Percentiles rank a stretch among this genome's conserved stretches.
Evolutionary conservation across 2,888 invertebrate genomes (phyloP).

Genomic region (Automeris io): DNA sequence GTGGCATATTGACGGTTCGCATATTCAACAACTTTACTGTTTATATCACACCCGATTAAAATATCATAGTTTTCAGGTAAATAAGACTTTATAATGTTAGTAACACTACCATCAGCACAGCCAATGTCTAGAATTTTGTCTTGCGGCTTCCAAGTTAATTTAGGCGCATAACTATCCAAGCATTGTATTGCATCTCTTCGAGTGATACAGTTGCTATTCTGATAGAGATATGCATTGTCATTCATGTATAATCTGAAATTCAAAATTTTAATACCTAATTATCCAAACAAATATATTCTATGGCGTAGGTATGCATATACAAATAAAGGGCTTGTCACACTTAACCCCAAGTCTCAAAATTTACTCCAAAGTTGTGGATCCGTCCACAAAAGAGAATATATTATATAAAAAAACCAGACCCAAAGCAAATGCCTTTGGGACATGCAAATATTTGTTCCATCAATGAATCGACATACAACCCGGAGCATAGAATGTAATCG

Average conservation of each 20-base stretch:
- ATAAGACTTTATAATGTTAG: constrained; percentile 77
- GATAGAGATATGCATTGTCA: constrained; percentile 6
- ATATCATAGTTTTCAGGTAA: constrained; percentile 70
- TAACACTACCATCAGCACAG: constrained; percentile 83
- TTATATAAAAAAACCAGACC: too few species aligned
- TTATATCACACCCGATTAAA: constrained; percentile 81
- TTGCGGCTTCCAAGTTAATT: constrained; percentile 73
- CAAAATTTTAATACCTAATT: not conserved
- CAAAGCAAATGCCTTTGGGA: too few species aligned
- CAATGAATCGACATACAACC: too few species aligned
- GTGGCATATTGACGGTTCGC: constrained; percentile 72
- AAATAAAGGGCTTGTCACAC: not conserved
- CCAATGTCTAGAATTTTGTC: constrained; percentile 80
- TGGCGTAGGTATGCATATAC: not conserved
- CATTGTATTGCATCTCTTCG: constrained; percentile 47
- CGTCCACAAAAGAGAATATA: too few species aligned
- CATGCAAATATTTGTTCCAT: too few species aligned
- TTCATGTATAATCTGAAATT: constrained; percentile 6
- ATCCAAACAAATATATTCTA: not conserved
- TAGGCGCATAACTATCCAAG: constrained; percentile 77
- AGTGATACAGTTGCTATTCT: constrained; percentile 3
- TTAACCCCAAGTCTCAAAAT: too few species aligned
- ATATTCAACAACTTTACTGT: constrained; percentile 81
- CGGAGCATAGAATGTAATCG: too few species aligned
- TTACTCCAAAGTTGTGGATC: too few species aligned